Base-by-base conservation (phyloP, 2,888 invertebrate species). In the Dryadula phaetusa region DNA sequence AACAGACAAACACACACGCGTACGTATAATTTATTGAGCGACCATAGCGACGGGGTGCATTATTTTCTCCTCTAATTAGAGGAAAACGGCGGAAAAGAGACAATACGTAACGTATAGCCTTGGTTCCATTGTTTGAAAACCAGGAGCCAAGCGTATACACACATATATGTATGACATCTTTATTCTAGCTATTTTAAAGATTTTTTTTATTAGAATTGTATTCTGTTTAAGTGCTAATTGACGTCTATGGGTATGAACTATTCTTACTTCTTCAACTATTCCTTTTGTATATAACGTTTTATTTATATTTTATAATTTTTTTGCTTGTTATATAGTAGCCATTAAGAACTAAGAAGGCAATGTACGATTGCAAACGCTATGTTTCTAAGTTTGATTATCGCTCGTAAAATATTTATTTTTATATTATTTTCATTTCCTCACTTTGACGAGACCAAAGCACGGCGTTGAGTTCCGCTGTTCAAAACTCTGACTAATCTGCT, bases 11-110 rank as follows among this genome's bases (percentile, higher is more conserved):
- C 18, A 47, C 14, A 14, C n/a, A 22, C 22, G 2, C 14, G 5
- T 7, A 22, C 47, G 14, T 22, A 47, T 22, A 47, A 22, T 47
- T 47, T 47, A 22, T 14, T 2, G 22, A 12, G 47, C 47, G 14
- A 47, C 14, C 25, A 47, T 12, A 34, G 34, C 12, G 34, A 20
- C 54, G 32, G 34, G 34, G 6, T 5, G 49, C 25, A n/a, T 52
- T 28, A 52, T 52, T 28, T 52, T 16, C 49, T 52, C 49, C 28
- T 28, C 28, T 52, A 52, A 52, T 52, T 52, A 52, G 49, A 52
- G 28, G 49, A 52, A 52, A 52, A 52, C 28, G 49, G 49, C 28
- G 49, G 25, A 52, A 52, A 52, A 28, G 25, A 28, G 49, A 28
- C 49, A 52, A 52, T 52, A 28, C 16, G 49, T 28, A 28, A 52